Conservation (phyloP, 2,888 invertebrate species). For the Tineola bisselliella region DNA sequence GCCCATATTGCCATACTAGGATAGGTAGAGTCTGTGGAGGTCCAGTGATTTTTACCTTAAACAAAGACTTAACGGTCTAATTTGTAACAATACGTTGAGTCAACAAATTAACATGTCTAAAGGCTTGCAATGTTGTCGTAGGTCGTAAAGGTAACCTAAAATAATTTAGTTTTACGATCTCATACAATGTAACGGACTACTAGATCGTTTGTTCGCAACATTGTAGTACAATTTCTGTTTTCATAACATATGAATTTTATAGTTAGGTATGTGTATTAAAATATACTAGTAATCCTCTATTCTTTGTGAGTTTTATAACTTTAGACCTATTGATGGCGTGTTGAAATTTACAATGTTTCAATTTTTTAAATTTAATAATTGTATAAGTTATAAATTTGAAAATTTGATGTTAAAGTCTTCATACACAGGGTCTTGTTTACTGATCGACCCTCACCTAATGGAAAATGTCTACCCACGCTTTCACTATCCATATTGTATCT, state of each 20-base stretch:
- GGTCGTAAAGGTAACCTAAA: neutral
- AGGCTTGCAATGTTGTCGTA: neutral
- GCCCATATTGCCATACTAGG: too few relatives aligned
- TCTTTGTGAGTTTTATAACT: too few relatives aligned
- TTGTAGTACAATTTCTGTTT: too few relatives aligned
- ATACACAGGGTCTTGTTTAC: neutral
- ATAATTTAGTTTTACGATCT: neutral
- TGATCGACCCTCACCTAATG: constrained; percentile 3
- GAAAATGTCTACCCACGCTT: constrained; percentile 6
- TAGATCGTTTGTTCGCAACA: too few relatives aligned
- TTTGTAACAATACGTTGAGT: neutral
- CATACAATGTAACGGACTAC: neutral
- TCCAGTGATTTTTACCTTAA: too few relatives aligned
- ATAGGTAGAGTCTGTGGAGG: too few relatives aligned
- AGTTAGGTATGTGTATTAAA: too few relatives aligned
- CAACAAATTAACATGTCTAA: neutral
- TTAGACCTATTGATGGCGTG: too few relatives aligned
- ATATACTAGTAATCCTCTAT: too few relatives aligned
- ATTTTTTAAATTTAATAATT: too few relatives aligned
- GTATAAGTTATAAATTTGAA: neutral
- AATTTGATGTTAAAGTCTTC: neutral
- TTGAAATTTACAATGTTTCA: too few relatives aligned
- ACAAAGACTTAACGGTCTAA: neutral
- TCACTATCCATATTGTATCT: neutral
- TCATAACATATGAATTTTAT: too few relatives aligned